Evolutionary conservation across 2,888 invertebrate species (phyloP).

Genomic region (Drosophila leonis): DNA sequence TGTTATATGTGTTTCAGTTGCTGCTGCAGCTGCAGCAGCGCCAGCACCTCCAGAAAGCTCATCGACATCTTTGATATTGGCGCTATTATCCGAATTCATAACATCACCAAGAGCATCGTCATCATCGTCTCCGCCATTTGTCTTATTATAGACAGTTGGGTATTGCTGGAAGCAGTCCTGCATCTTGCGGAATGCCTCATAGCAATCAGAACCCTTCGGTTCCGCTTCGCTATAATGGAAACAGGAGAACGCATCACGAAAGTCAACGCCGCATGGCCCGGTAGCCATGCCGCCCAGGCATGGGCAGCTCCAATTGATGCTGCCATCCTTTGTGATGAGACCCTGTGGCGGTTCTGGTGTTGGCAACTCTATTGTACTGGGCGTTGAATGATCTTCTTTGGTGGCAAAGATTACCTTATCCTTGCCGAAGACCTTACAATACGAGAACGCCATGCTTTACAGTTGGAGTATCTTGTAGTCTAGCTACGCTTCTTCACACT

Average conservation of each 20-base stretch:
- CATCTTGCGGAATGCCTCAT: constrained; percentile 95
- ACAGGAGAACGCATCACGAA: constrained; percentile 97
- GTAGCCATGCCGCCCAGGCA: constrained; percentile 99
- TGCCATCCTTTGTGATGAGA: constrained; percentile 92
- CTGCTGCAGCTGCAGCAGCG: constrained; percentile 25
- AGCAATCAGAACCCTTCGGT: constrained; percentile 97
- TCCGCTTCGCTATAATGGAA: constrained; percentile 96
- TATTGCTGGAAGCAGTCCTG: constrained; percentile 95
- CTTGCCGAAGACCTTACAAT: constrained; percentile 88
- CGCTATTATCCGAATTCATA: constrained; percentile 63
- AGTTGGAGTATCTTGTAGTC: not conserved
- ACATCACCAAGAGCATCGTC: constrained; percentile 83
- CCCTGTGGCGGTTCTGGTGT: constrained; percentile 92
- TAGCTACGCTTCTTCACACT: constrained; percentile 13
- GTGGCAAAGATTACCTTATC: constrained; percentile 94
- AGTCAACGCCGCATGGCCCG: constrained; percentile 97
- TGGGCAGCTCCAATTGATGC: constrained; percentile 98
- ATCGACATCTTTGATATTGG: constrained; percentile 55
- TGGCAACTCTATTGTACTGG: constrained; percentile 90
- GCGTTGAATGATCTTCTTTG: constrained; percentile 91
- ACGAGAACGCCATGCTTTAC: constrained; percentile 69
- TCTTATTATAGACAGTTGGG: constrained; percentile 93
- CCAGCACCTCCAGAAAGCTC: constrained; percentile 53
- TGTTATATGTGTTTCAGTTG: constrained; percentile 5
- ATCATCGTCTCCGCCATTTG: constrained; percentile 88